phyloP scores from a whole-genome alignment of 2,888 invertebrate genomes.

The Lysandra bellargus region DNA sequence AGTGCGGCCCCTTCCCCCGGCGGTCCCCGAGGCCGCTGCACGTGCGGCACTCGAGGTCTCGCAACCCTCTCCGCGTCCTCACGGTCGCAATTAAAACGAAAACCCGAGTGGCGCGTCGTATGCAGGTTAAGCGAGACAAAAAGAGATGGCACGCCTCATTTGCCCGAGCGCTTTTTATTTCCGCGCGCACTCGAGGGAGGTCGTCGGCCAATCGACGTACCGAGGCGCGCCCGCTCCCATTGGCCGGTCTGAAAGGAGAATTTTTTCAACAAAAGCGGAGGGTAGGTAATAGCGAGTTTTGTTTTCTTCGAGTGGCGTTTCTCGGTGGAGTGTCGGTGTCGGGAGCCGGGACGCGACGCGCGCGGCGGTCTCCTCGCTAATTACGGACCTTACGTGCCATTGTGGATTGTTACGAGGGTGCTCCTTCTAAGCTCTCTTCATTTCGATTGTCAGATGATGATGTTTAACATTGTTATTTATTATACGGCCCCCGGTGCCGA shows the following conservation, averaged over 20 bases:
- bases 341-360: conserved; percentile 53
- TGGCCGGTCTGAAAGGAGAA: conserved; percentile 78
- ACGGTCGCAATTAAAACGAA: conserved; percentile 79
- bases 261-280: conserved; percentile 73
- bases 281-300: conserved; percentile 79
- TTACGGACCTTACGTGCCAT: conserved; percentile 62
- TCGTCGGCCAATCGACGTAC: conserved; percentile 80
- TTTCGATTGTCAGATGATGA: conserved; percentile 55
- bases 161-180: conserved; percentile 78
- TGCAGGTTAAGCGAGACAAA: conserved; percentile 52
- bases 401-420: conserved; percentile 60
- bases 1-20: conserved; percentile 57
- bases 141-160: conserved; percentile 71
- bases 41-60: conserved; percentile 78
- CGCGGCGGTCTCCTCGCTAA: conserved; percentile 72
- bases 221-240: conserved; percentile 71
- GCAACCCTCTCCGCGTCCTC: conserved; percentile 76
- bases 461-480: conserved; percentile 76
- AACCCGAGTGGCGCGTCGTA: conserved; percentile 63
- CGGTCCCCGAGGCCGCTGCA: conserved; percentile 66
- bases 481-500: conserved; percentile 53
- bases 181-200: conserved; percentile 72
- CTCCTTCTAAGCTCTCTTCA: conserved; percentile 59
- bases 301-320: conserved; percentile 75
- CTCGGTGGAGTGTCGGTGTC: conserved; percentile 68